Conservation (phyloP, 2,797 vertebrate genomes). For the Jordanella pulchra region DNA sequence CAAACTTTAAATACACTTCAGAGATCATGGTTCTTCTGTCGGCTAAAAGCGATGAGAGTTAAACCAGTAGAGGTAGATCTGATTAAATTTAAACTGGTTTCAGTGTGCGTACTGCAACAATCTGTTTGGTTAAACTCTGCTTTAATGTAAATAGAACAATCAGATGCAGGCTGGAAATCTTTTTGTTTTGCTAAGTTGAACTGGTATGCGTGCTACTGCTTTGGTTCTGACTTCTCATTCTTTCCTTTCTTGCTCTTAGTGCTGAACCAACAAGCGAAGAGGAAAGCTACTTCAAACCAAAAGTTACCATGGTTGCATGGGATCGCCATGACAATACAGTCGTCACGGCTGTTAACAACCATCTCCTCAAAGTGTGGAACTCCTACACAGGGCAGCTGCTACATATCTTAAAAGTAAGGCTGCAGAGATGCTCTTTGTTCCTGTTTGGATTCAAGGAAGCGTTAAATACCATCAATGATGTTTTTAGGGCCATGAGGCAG, state of each 20-base stretch:
- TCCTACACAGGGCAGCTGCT: slow-evolving; percentile 92
- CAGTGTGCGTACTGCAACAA: not conserved
- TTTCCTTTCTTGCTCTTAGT: slow-evolving; percentile 46
- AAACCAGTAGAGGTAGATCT: not conserved
- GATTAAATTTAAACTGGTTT: not conserved
- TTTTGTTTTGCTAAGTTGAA: not conserved
- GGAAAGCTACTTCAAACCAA: slow-evolving; percentile 92
- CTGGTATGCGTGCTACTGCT: not conserved
- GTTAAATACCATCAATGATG: slow-evolving; percentile 10
- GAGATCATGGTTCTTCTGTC: not conserved
- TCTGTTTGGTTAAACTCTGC: not conserved
- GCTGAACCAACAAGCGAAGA: slow-evolving; percentile 81
- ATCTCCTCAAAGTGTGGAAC: slow-evolving; percentile 98
- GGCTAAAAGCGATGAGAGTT: not conserved
- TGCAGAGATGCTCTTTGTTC: not conserved
- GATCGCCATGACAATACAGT: slow-evolving; percentile 92
- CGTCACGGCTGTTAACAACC: slow-evolving; percentile 95
- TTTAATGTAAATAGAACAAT: not conserved
- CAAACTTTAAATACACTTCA: not conserved
- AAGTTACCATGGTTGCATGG: slow-evolving; percentile 99
- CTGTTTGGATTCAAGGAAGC: not conserved
- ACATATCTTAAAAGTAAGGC: slow-evolving; percentile 89
- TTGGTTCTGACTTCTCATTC: not conserved
- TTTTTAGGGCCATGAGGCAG: slow-evolving; percentile 91
- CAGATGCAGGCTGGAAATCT: not conserved